phyloP scores from a whole-genome alignment of 2,888 invertebrate species.

The Nomada goodeniana region DNA sequence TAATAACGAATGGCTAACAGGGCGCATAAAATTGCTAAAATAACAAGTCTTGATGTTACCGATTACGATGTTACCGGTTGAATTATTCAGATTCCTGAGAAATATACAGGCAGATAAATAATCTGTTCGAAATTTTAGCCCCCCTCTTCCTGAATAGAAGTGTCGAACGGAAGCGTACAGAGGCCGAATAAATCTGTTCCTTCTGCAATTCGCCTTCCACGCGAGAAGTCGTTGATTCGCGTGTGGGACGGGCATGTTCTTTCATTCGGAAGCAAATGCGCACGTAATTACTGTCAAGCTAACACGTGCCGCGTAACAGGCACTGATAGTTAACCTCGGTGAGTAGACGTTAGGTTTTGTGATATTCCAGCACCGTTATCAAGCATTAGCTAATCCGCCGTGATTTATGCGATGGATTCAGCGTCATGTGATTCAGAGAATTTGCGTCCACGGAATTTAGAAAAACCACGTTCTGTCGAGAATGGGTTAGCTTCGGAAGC shows the following conservation, averaged over 20 bases:
- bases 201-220: background rate
- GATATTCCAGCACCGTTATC: conserved; percentile 31
- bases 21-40: no score
- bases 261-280: background rate
- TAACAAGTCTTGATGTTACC: no score
- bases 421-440: no score
- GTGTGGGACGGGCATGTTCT: conserved; percentile 1
- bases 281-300: conserved; percentile 6
- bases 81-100: no score
- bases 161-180: background rate
- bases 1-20: no score
- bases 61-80: no score
- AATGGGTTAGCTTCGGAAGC: no score
- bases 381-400: conserved; percentile 14
- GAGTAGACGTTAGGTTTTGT: conserved; percentile 24
- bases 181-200: background rate
- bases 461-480: no score
- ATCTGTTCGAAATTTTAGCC: background rate
- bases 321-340: conserved; percentile 49
- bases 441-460: no score
- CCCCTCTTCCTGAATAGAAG: no score
- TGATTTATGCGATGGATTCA: conserved; percentile 5
- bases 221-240: conserved; percentile 13
- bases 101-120: no score
- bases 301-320: conserved; percentile 20